A percentile compares a stretch with the other conserved stretches of the same genome.
phyloP scores from a whole-genome alignment of 1,140 invertebrate species.

The Anoplophora glabripennis region DNA sequence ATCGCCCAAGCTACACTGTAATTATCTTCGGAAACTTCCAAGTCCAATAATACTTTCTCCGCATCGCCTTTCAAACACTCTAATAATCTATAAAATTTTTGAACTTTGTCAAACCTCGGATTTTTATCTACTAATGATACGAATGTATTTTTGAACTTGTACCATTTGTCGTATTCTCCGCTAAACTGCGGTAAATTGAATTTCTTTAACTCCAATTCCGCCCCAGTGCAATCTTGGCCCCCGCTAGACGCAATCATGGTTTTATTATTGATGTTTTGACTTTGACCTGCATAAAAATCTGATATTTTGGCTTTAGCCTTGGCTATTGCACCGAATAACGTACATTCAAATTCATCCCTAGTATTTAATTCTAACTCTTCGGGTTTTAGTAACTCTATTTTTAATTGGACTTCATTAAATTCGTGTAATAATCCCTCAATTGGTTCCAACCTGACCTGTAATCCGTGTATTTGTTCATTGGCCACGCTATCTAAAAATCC shows the following conservation, averaged over 20 bases:
- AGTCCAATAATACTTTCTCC: background rate
- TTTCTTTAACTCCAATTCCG: background rate
- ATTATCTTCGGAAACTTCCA: slow-evolving; percentile 11
- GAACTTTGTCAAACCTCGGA: background rate
- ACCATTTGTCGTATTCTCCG: slow-evolving; percentile 12
- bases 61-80: slow-evolving; percentile 10
- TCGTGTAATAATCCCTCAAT: background rate
- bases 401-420: background rate
- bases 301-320: background rate
- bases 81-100: slow-evolving; percentile 16
- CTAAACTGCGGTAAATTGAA: slow-evolving; percentile 10
- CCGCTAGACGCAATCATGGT: background rate
- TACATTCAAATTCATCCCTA: background rate
- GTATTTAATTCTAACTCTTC: background rate
- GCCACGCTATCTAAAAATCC: background rate
- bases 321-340: background rate
- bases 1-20: slow-evolving; percentile 4
- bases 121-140: slow-evolving; percentile 13
- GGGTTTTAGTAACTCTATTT: background rate
- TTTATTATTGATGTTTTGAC: background rate
- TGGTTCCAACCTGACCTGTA: background rate
- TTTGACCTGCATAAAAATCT: background rate
- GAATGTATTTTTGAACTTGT: slow-evolving; percentile 10
- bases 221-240: background rate
- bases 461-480: background rate